Evolutionary conservation across 1,140 invertebrate species (phyloP), one percentile per base, ranked within the genome.

Genomic region (Holcopasites calliopsidis): DNA sequence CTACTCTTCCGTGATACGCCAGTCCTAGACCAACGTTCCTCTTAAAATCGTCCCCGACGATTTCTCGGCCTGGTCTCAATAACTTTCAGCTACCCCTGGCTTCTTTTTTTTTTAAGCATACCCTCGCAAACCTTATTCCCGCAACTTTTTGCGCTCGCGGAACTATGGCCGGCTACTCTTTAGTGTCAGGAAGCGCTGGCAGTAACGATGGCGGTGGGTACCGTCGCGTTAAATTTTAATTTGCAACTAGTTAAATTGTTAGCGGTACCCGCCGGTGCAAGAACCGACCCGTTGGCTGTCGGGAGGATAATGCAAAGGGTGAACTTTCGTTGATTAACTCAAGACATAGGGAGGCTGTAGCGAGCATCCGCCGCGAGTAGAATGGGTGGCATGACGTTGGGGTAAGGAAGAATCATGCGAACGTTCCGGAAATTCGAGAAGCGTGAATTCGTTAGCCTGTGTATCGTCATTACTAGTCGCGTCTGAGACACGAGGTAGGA

Each of bases 211-310:
- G 62, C 40, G 44, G 52, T 38, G 50, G 69, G 65, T 75, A 73
- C 58, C 74, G 71, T 61, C 66, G 76, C 85, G 80, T 85, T 86
- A 86, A 85, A 86, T 86, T 86, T 86, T 86, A 83, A 86, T 86
- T 86, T 83, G 85, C 85, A 86, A 86, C 85, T 85, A 86, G 84
- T 86, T 86, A 86, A 86, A 86, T 86, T 86, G 85, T 86, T 86
- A 86, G 82, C 72, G 60, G 50, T 18, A 33, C 60, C 33, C 69
- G 76, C 52, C 28, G 44, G 60, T 50, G 60, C 23, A 62, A 49
- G 52, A 78, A 64, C 26, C 49, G 62, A 71, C 66, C 55, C 26
- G 47, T 44, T n/a, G 47, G 40, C 57, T 50, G 31, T 40, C 28
- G 68, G 68, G 73, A 77, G 68, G 78, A 84, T 84, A 80, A 84